phyloP scores from a whole-genome alignment of 2,888 invertebrate species.

The Morinoia aosen region DNA sequence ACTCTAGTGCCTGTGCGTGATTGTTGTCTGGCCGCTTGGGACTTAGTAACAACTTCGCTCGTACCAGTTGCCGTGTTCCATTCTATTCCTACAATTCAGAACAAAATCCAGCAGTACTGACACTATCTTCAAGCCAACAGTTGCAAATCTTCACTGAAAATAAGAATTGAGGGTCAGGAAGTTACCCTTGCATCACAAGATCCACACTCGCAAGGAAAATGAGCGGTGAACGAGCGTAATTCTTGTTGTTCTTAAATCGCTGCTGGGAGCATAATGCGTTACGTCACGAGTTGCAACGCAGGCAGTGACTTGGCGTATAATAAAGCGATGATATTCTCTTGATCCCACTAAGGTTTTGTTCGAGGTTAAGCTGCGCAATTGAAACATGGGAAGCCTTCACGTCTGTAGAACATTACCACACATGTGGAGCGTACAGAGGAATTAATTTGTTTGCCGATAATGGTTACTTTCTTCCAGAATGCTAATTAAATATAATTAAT shows the following conservation, averaged over 20 bases:
- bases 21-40: too few species aligned
- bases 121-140: not conserved
- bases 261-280: not conserved
- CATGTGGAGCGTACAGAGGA: not conserved
- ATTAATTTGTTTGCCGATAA: not conserved
- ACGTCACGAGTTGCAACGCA: not conserved
- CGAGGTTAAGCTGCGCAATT: not conserved
- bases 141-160: not conserved
- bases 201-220: not conserved
- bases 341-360: not conserved
- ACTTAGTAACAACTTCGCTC: too few species aligned
- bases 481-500: not conserved
- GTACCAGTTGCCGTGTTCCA: too few species aligned
- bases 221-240: not conserved
- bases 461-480: not conserved
- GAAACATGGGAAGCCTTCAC: not conserved
- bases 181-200: not conserved
- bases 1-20: too few species aligned
- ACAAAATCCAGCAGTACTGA: not conserved
- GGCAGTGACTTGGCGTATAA: not conserved
- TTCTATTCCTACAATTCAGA: not conserved
- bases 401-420: not conserved
- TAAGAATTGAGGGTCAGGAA: not conserved
- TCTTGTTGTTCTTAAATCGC: not conserved
- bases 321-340: not conserved